Evolutionary conservation across 2,888 invertebrate species (phyloP).

Genomic region (Diachrysia chrysitis): DNA sequence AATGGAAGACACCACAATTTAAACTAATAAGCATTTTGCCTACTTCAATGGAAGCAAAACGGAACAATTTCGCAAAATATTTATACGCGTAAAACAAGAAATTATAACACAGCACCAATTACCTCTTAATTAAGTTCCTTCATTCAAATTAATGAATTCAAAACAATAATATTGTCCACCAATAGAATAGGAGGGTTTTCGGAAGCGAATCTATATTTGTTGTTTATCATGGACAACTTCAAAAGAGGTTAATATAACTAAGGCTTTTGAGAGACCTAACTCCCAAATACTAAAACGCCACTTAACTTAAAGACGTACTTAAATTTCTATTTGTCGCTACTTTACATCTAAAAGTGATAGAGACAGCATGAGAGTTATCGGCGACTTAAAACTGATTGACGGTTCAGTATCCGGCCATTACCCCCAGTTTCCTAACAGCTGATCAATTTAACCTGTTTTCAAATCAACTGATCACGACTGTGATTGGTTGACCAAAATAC

Average conservation of each 20-base stretch:
- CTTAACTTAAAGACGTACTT: too few relatives aligned
- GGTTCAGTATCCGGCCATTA: too few relatives aligned
- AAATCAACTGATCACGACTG: too few relatives aligned
- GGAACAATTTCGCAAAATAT: conserved; percentile 17
- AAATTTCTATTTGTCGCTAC: too few relatives aligned
- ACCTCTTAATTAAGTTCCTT: conserved; percentile 39
- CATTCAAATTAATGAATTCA: conserved; percentile 48
- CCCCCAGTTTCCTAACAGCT: too few relatives aligned
- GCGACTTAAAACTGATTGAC: too few relatives aligned
- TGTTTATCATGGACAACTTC: background rate
- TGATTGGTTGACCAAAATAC: too few relatives aligned
- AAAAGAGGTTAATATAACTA: background rate
- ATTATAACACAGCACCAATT: conserved; percentile 33
- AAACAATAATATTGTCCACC: conserved; percentile 44
- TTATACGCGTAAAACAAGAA: conserved; percentile 25
- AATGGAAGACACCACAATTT: background rate
- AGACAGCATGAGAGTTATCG: too few relatives aligned
- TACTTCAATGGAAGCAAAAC: background rate
- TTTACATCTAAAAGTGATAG: too few relatives aligned
- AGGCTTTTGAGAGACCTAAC: too few relatives aligned
- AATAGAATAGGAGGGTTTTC: background rate
- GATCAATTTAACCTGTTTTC: too few relatives aligned
- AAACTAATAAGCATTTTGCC: conserved; percentile 1
- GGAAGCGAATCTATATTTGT: background rate
- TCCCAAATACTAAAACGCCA: too few relatives aligned